phyloP scores from a whole-genome alignment of 1,140 invertebrate species.

The Drosophila sulfurigaster region DNA sequence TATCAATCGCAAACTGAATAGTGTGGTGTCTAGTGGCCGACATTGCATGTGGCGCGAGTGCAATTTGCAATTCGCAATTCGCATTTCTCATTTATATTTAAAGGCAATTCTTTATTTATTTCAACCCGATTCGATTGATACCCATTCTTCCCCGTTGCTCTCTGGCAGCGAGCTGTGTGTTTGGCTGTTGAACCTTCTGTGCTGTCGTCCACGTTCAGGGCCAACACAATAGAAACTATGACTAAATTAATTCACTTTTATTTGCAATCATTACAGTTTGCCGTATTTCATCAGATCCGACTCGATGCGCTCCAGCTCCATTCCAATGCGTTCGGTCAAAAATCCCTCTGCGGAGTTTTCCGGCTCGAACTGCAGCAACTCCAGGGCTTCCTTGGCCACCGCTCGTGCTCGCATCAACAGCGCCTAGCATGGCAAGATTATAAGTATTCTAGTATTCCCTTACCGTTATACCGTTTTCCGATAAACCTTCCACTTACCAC shows the following conservation, averaged over 20 bases:
- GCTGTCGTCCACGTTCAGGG: slow-evolving; percentile 22
- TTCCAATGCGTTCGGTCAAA: slow-evolving; percentile 85
- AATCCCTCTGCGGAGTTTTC: slow-evolving; percentile 89
- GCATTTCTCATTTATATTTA: slow-evolving; percentile 69
- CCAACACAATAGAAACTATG: slow-evolving; percentile 19
- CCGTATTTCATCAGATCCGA: slow-evolving; percentile 72
- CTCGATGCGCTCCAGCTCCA: slow-evolving; percentile 76
- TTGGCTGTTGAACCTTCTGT: slow-evolving; percentile 55
- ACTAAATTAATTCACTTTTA: slow-evolving; percentile 38
- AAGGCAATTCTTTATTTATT: slow-evolving; percentile 76
- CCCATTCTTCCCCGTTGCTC: not conserved
- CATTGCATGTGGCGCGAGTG: slow-evolving; percentile 24
- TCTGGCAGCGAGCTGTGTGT: not conserved
- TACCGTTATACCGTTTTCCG: too few relatives aligned
- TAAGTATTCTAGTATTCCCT: not conserved
- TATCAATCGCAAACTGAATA: slow-evolving; percentile 55
- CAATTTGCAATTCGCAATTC: slow-evolving; percentile 8
- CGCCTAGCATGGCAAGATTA: slow-evolving; percentile 17
- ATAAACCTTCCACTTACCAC: slow-evolving; percentile 28
- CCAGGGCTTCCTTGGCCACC: slow-evolving; percentile 88
- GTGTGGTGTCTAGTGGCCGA: not conserved
- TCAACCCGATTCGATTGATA: slow-evolving; percentile 43
- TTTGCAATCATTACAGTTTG: slow-evolving; percentile 21
- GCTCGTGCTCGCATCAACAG: slow-evolving; percentile 86
- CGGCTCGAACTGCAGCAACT: slow-evolving; percentile 90